Evolutionary conservation across 2,797 vertebrate species (phyloP), one percentile per base, ranked within the genome.

Genomic region (Melanotaenia nigrans): DNA sequence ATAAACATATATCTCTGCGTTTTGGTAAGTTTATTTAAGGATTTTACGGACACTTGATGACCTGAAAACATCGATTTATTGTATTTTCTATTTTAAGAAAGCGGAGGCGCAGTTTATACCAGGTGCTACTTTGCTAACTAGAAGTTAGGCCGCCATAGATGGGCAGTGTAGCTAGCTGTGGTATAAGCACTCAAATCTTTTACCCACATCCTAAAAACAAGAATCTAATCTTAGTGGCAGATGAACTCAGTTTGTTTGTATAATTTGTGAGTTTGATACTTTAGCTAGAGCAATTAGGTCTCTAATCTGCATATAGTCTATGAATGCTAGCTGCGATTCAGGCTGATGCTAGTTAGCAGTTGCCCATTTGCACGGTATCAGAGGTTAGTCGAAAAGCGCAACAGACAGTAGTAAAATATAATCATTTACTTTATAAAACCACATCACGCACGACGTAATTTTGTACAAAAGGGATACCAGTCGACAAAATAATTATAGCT

Each of bases 91-190:
- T 11, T 20, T 47, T 20, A 3, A 0, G 0, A 1, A 10, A 22
- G 2, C 12, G 30, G 12, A 57, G 25, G 8, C 3, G 32, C 33
- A 56, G 32, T 73, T 71, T 40, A 25, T 47, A 8, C 38, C 16
- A 13, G 28, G 10, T 61, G 30, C 42, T 16, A 10, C 12, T 10
- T 51, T 13, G 45, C 5, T 45, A 30, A 25, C 14, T 65, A n/a
- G 10, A 73, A 83, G 63, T 82, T 80, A 81, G 87, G 88, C 89
- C 87, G 77, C 71, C 65, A 54, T 49, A 28, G 40, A 71, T 51
- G 68, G 68, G 66, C 60, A 51, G 71, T 42, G 65, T 76, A 84
- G 84, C 81, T 75, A 53, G 25, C 63, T 22, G 6, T 20, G 35
- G 1, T 22, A 40, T 16, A 36, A 65, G 62, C 25, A 0, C 24